Conservation (phyloP, 1,140 invertebrate species). For the Aphelenchoides avenae region DNA sequence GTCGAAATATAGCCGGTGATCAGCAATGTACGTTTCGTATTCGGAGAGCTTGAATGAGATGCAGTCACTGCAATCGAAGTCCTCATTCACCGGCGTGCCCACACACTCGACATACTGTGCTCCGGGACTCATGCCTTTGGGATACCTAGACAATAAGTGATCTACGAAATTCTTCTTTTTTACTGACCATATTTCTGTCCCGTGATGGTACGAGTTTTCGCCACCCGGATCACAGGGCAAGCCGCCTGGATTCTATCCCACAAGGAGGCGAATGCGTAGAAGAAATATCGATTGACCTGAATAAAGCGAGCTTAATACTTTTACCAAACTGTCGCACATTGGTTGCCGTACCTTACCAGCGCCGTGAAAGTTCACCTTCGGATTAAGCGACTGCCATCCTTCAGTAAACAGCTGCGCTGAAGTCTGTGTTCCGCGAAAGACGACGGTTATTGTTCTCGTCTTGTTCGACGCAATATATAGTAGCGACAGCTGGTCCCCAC, state of each 20-base stretch:
- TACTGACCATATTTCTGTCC: slow-evolving; percentile 31
- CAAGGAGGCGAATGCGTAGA: slow-evolving; percentile 28
- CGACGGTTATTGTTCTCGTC: slow-evolving; percentile 26
- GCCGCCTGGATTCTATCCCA: slow-evolving; percentile 30
- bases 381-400: slow-evolving; percentile 35
- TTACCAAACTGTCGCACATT: no score
- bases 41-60: slow-evolving; percentile 27
- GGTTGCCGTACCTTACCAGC: slow-evolving; percentile 45
- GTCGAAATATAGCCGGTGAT: slow-evolving; percentile 45
- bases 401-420: slow-evolving; percentile 38
- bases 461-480: slow-evolving; percentile 30
- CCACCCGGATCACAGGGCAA: slow-evolving; percentile 28
- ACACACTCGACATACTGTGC: slow-evolving; percentile 36
- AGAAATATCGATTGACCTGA: slow-evolving; percentile 46
- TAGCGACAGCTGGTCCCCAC: slow-evolving; percentile 12
- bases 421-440: slow-evolving; percentile 46
- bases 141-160: no score
- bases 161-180: no score
- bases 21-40: slow-evolving; percentile 37
- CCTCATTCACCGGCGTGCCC: slow-evolving; percentile 35
- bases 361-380: slow-evolving; percentile 38
- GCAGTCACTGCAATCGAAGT: slow-evolving; percentile 33
- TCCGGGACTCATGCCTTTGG: slow-evolving; percentile 24
- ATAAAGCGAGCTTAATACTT: neutral
- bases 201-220: slow-evolving; percentile 28